These are phyloP conservation scores for Eudorcas thomsonii DNA, from an alignment of 2,113 vertebrate species.

Conservation along the genomic window DNA sequence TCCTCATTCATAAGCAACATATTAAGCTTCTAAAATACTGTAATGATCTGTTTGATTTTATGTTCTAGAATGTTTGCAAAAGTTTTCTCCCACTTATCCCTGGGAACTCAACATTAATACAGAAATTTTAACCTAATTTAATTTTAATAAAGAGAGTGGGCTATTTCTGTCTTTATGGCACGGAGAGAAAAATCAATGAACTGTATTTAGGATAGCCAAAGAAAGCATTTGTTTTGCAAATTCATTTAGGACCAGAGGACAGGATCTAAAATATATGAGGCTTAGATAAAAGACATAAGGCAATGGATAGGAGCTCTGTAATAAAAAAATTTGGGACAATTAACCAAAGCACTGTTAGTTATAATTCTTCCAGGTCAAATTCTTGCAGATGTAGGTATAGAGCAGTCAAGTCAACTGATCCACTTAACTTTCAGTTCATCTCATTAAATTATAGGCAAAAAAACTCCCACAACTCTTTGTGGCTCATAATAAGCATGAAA, in stretches of 20 bases:
- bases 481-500: neutral
- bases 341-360: neutral
- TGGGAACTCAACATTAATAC: conserved; percentile 7
- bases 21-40: neutral
- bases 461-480: neutral
- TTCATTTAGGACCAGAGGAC: neutral
- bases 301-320: neutral
- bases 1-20: neutral
- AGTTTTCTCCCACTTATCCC: neutral
- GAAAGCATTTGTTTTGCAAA: conserved; percentile 22
- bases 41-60: neutral
- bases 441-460: neutral
- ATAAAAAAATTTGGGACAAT: neutral
- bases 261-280: neutral
- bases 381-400: neutral
- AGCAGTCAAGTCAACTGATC: neutral
- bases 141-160: conserved; percentile 37
- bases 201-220: neutral
- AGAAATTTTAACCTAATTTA: conserved; percentile 39
- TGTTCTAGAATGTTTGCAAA: neutral
- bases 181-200: neutral
- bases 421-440: neutral
- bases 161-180: conserved; percentile 35
- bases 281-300: conserved; percentile 15
- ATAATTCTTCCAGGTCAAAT: neutral